Percentiles rank a stretch among this genome's conserved stretches.
Conservation (phyloP, 2,888 invertebrate genomes). For the Acanthoscelides obtectus region DNA sequence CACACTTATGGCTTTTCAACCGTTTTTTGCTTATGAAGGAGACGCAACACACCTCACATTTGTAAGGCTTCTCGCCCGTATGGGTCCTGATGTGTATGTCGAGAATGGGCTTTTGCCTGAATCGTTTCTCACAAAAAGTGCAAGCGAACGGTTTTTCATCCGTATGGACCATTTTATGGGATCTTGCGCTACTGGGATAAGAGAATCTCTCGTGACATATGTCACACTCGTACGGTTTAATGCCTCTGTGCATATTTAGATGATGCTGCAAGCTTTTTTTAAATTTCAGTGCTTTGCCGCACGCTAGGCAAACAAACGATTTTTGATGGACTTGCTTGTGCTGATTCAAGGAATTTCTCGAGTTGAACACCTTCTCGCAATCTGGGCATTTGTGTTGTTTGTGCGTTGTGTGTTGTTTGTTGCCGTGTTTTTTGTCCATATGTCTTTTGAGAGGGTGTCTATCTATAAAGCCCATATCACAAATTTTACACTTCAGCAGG, state of each 20-base stretch:
- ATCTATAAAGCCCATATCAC: not conserved
- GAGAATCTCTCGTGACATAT: conserved; percentile 42
- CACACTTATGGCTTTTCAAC: not conserved
- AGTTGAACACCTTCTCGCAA: not conserved
- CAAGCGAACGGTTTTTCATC: not conserved
- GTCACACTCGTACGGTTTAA: conserved; percentile 30
- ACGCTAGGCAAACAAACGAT: not conserved
- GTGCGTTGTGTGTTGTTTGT: too few relatives aligned
- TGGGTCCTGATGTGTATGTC: not conserved
- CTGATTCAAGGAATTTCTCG: not conserved
- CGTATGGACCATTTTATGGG: not conserved
- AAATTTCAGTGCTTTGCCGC: not conserved
- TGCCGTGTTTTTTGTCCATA: not conserved
- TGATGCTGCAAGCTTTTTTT: not conserved
- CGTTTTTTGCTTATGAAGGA: not conserved
- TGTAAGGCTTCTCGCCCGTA: not conserved
- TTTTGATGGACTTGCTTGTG: not conserved
- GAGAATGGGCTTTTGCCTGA: not conserved
- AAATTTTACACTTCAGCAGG: not conserved
- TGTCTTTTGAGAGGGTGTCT: not conserved
- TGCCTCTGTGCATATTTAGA: conserved; percentile 4
- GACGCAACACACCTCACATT: not conserved
- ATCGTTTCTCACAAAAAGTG: not conserved
- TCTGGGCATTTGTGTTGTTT: not conserved
- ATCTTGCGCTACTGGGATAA: not conserved